Percentiles rank a stretch among this genome's conserved stretches.
phyloP scores from a whole-genome alignment of 1,140 invertebrate genomes.

The Propsilocerus akamusi region DNA sequence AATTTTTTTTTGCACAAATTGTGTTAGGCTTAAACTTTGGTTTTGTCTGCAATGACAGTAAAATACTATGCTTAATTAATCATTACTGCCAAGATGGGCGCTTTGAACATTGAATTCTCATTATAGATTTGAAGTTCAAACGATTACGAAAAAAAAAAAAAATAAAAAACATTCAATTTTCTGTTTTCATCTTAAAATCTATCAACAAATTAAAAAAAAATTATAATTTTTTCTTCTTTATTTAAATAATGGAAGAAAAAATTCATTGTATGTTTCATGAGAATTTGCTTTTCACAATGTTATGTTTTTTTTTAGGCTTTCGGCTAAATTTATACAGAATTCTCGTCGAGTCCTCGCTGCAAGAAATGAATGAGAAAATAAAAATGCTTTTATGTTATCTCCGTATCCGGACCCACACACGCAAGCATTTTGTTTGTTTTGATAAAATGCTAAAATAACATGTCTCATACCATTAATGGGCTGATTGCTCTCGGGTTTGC shows the following conservation, averaged over 20 bases:
- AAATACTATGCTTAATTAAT: no score
- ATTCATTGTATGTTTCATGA: background rate
- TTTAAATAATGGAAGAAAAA: no score
- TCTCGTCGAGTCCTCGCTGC: constrained; percentile 20
- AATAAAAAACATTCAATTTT: no score
- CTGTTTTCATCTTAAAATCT: no score
- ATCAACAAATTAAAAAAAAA: no score
- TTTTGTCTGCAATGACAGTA: no score
- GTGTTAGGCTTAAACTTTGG: no score
- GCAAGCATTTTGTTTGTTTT: background rate
- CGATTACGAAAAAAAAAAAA: no score
- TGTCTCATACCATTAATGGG: constrained; percentile 20
- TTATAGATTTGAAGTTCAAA: no score
- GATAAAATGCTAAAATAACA: background rate
- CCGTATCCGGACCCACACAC: background rate
- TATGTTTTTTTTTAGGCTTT: background rate
- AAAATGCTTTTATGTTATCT: background rate
- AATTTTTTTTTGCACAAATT: no score
- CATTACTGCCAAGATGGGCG: no score
- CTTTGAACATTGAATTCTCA: no score
- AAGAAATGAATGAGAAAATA: background rate
- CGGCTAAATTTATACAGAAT: constrained; percentile 14
- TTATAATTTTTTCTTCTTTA: background rate
- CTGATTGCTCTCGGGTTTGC: constrained; percentile 20
- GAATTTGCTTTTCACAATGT: background rate